phyloP scores from a whole-genome alignment of 2,797 vertebrate genomes.

The Gymnodraco acuticeps region DNA sequence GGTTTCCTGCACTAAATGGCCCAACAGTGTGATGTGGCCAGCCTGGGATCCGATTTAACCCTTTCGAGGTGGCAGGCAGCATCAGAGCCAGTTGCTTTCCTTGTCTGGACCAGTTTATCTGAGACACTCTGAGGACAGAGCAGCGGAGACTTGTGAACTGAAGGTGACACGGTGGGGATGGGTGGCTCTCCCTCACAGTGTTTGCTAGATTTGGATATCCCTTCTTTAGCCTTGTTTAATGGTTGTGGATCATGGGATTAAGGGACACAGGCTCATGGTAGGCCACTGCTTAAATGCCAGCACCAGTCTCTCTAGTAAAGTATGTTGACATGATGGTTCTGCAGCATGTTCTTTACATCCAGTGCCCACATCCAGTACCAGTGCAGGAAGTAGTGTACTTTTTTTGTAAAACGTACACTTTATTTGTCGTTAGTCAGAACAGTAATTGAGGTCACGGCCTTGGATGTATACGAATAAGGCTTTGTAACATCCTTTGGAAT shows the following conservation, averaged over 20 bases:
- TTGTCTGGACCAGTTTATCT: constrained; percentile 41
- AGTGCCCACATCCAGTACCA: not conserved
- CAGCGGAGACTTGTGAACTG: not conserved
- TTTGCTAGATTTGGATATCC: constrained; percentile 57
- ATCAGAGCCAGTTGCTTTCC: constrained; percentile 31
- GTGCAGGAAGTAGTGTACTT: not conserved
- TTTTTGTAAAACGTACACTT: not conserved
- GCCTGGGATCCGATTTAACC: constrained; percentile 75
- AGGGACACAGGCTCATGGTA: constrained; percentile 39
- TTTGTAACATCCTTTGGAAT: not conserved
- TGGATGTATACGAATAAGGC: not conserved
- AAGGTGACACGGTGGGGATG: constrained; percentile 27
- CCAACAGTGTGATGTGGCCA: constrained; percentile 75
- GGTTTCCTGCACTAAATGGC: constrained; percentile 84
- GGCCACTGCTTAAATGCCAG: constrained; percentile 45
- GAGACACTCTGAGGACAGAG: constrained; percentile 11
- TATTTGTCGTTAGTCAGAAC: not conserved
- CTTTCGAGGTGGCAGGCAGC: constrained; percentile 63
- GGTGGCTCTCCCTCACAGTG: constrained; percentile 33
- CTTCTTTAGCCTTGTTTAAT: constrained; percentile 66
- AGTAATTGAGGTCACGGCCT: not conserved
- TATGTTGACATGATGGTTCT: constrained; percentile 2
- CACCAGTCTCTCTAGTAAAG: constrained; percentile 6
- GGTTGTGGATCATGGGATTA: constrained; percentile 68
- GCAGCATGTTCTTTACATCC: not conserved